phyloP scores from a whole-genome alignment of 2,888 invertebrate species.

The Phyllotreta striolata region DNA sequence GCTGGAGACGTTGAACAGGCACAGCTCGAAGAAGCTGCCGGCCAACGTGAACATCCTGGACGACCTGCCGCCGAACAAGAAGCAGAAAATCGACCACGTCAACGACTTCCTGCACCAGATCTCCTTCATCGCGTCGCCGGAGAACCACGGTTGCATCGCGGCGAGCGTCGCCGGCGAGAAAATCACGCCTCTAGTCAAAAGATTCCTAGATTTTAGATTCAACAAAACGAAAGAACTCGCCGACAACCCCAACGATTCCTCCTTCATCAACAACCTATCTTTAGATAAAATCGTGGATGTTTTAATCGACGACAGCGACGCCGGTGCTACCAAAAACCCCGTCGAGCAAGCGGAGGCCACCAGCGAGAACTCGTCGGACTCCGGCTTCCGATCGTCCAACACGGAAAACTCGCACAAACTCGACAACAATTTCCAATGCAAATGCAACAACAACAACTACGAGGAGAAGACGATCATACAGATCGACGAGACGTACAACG shows the following conservation, averaged over 20 bases:
- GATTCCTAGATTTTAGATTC: conserved; percentile 68
- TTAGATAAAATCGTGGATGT: conserved; percentile 70
- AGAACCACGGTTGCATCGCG: conserved; percentile 43
- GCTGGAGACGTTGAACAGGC: conserved; percentile 61
- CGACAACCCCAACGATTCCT: conserved; percentile 62
- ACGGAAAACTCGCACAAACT: conserved; percentile 53
- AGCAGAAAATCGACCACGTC: conserved; percentile 58
- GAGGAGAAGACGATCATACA: conserved; percentile 57
- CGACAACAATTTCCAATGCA: conserved; percentile 54
- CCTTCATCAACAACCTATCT: conserved; percentile 65
- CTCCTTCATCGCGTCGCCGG: conserved; percentile 51
- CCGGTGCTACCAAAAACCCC: conserved; percentile 56
- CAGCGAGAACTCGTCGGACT: conserved; percentile 55
- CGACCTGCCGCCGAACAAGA: conserved; percentile 56
- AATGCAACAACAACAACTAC: conserved; percentile 46
- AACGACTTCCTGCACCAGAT: conserved; percentile 57
- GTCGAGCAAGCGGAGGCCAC: conserved; percentile 47
- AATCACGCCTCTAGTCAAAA: conserved; percentile 69
- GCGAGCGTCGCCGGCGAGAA: conserved; percentile 49
- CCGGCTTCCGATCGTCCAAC: conserved; percentile 56
- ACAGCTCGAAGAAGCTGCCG: conserved; percentile 62
- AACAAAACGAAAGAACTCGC: conserved; percentile 54
- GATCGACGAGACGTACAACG: conserved; percentile 57
- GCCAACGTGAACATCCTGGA: conserved; percentile 50
- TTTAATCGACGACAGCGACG: conserved; percentile 68